phyloP scores from a whole-genome alignment of 1,140 invertebrate genomes.

The Tetragnatha versicolor region DNA sequence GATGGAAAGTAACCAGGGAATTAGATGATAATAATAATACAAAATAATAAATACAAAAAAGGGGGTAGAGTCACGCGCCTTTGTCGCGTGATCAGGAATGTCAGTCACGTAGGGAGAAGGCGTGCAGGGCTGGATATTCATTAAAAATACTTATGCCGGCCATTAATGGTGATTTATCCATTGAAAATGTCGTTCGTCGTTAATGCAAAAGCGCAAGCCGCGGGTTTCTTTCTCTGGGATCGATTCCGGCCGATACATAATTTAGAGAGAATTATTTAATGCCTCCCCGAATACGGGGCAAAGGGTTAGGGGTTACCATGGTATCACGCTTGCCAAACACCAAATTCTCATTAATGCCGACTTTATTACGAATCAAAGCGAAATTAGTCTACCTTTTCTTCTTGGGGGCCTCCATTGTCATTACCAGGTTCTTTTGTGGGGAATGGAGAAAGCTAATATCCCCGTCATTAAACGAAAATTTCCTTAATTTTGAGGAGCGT shows the following conservation, averaged over 20 bases:
- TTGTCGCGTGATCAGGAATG: slow-evolving; percentile 44
- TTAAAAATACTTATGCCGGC: slow-evolving; percentile 55
- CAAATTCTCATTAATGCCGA: slow-evolving; percentile 45
- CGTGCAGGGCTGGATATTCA: slow-evolving; percentile 52
- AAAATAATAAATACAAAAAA: not conserved
- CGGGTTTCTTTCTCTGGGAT: slow-evolving; percentile 27
- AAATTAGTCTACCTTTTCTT: slow-evolving; percentile 26
- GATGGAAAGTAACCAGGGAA: slow-evolving; percentile 30
- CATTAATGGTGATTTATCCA: slow-evolving; percentile 56
- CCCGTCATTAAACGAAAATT: slow-evolving; percentile 30
- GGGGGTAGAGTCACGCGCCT: slow-evolving; percentile 26
- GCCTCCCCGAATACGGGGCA: slow-evolving; percentile 23
- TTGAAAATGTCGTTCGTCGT: slow-evolving; percentile 51
- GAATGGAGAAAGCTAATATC: slow-evolving; percentile 9
- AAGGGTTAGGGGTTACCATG: slow-evolving; percentile 48
- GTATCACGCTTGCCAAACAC: slow-evolving; percentile 31
- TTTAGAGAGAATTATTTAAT: slow-evolving; percentile 56
- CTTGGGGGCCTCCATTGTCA: not conserved
- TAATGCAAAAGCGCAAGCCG: slow-evolving; percentile 52
- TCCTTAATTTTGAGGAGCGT: slow-evolving; percentile 12
- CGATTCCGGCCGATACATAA: slow-evolving; percentile 53
- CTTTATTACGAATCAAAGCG: slow-evolving; percentile 48
- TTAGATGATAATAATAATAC: slow-evolving; percentile 4
- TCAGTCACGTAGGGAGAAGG: slow-evolving; percentile 45
- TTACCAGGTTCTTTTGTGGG: slow-evolving; percentile 8